Evolutionary conservation across 1,140 invertebrate genomes (phyloP), one percentile per base, ranked within the genome.

Genomic region (Heliconius nattereri): DNA sequence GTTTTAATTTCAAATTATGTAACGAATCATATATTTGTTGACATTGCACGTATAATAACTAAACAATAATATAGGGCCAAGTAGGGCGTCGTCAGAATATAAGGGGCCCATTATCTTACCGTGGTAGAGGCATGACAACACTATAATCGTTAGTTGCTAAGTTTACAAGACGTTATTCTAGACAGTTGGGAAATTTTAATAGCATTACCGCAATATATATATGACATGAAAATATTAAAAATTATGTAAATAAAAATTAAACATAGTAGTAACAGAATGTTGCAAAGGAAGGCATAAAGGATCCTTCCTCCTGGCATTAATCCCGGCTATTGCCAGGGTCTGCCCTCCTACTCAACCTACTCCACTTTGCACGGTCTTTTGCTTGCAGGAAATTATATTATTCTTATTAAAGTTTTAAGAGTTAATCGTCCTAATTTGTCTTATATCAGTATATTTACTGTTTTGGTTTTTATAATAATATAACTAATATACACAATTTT

Each of bases 101-200:
- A 76, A 76, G 75, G 75, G 45, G 75, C 60, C 37, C n/a, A 76
- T 76, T 76, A 76, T 23, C 35, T 76, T 76, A 76, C 70, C 60
- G 23, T 29, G 37, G 37, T 70, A 76, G 49, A 29, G 57, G 35
- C 40, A 70, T 57, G 54, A 40, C 32, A 37, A 70, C 35, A 76
- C 45, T 76, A 76, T 72, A 72, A 72, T 76, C 35, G 54, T 57
- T 45, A 37, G 60, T 76, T 76, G 75, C 60, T 76, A 66, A 40
- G 75, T 76, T 75, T 75, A 75, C 73, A 75, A 75, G 26, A 57
- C 73, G 73, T n/a, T 29, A 75, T 75, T 57, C 23, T 54, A 60
- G 29, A 54, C 23, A 37, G 71, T 72, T 72, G 71, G 9, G 71
- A 72, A 72, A 72, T 37, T 7, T 37, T 35, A 40, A 72, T n/a